Base-by-base conservation (phyloP, 2,888 invertebrate species). In the Drosophila kuntzei region DNA sequence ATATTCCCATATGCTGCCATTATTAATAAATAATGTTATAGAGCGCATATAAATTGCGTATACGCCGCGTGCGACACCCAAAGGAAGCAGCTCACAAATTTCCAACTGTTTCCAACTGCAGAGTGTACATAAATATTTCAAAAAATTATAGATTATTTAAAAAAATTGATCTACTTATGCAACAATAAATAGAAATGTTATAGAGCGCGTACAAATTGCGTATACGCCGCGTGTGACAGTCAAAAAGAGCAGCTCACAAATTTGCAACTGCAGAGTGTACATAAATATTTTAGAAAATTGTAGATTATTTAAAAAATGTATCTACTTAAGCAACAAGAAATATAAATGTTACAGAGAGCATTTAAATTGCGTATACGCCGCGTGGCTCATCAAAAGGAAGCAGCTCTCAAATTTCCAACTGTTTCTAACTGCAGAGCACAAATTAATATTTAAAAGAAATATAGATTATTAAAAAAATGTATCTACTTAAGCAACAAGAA, bases 321-420 rank as follows among this genome's bases (percentile, higher is more conserved):
- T 22, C 18, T 20, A 39, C 18, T 39, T 39, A 12, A 20, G 18
- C 11, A 0, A 18, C n/a, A 5, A n/a, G 12, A n/a, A n/a, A n/a
- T 34, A 34, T n/a, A 37, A 51, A 39, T 63, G 54, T 29, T 46
- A 44, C 39, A 54, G 22, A 32, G 43, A 32, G 18, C 73, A 58
- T 51, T 50, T 29, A 71, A 63, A 71, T 71, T 63, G 64, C 72
- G 58, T 34, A 76, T 72, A 71, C 72, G 76, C 64, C 29, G 37
- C 46, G 14, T 58, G 32, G 20, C 37, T 22, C 43, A 16, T 32
- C 6, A 20, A 41, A 6, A 32, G 47, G 9, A 22, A 41, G 2
- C 12, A 12, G n/a, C 34, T 18, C 3, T 18, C 9, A 25, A 25
- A n/a, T 25, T 22, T 9, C 7, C 25, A 25, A 25, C 25, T 25